Conservation (phyloP, 2,888 invertebrate genomes). For the Lapara coniferarum region DNA sequence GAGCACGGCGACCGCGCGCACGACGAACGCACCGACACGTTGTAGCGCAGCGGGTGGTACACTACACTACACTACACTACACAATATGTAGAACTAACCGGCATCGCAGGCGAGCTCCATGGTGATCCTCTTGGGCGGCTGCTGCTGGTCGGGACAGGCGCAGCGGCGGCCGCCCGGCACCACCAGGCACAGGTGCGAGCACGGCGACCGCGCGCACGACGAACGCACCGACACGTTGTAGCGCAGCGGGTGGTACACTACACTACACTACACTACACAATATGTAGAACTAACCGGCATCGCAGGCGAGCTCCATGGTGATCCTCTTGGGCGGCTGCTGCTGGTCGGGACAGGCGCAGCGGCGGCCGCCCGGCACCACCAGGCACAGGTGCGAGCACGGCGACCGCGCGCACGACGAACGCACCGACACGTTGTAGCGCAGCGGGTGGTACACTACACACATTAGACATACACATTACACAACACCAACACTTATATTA, state of each 20-base stretch:
- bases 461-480: too few species aligned
- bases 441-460: constrained; percentile 90
- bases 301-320: constrained; percentile 89
- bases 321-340: constrained; percentile 78
- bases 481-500: too few species aligned
- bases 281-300: too few species aligned
- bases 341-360: constrained; percentile 95
- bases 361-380: constrained; percentile 92
- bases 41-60: constrained; percentile 93
- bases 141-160: constrained; percentile 92
- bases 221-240: constrained; percentile 54
- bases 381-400: constrained; percentile 97
- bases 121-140: constrained; percentile 80
- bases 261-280: too few species aligned
- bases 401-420: constrained; percentile 85
- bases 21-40: constrained; percentile 87
- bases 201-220: constrained; percentile 82
- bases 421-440: constrained; percentile 90
- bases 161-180: constrained; percentile 95
- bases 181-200: constrained; percentile 96
- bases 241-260: constrained; percentile 91
- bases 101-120: constrained; percentile 92
- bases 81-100: too few species aligned
- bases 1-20: constrained; percentile 88
- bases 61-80: too few species aligned